These are phyloP conservation scores for Trichechus manatus DNA, from an alignment of 2,113 vertebrate species.

Conservation along the genomic window DNA sequence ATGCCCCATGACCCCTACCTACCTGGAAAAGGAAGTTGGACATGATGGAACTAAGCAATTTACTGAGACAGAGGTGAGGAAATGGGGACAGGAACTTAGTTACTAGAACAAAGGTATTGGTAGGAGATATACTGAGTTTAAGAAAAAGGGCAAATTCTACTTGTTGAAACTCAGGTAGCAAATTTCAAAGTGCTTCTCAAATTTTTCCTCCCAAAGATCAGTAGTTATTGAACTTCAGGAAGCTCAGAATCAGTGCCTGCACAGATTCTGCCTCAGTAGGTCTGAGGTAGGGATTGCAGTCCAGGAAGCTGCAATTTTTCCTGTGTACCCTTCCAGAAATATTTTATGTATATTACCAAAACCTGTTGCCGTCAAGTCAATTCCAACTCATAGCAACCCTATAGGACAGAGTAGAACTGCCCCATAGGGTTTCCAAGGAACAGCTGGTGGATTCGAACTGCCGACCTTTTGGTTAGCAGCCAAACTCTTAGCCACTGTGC, in stretches of 20 bases:
- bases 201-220: neutral
- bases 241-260: neutral
- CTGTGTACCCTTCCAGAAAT: constrained; percentile 10
- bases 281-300: neutral
- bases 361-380: too few species aligned
- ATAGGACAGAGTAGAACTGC: too few species aligned
- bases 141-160: neutral
- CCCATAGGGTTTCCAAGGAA: too few species aligned
- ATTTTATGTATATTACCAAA: neutral
- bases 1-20: neutral
- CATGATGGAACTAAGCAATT: neutral
- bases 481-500: too few species aligned
- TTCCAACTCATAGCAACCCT: too few species aligned
- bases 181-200: constrained; percentile 11
- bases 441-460: too few species aligned
- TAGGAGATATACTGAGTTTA: neutral
- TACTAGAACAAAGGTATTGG: neutral
- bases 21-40: neutral
- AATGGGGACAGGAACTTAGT: neutral
- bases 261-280: neutral
- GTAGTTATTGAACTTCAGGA: neutral
- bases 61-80: neutral
- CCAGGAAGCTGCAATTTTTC: neutral
- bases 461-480: too few species aligned
- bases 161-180: neutral